A percentile compares a stretch with the other conserved stretches of the same genome.
phyloP scores from a whole-genome alignment of 2,797 vertebrate species.

The Periophthalmus magnuspinnatus region DNA sequence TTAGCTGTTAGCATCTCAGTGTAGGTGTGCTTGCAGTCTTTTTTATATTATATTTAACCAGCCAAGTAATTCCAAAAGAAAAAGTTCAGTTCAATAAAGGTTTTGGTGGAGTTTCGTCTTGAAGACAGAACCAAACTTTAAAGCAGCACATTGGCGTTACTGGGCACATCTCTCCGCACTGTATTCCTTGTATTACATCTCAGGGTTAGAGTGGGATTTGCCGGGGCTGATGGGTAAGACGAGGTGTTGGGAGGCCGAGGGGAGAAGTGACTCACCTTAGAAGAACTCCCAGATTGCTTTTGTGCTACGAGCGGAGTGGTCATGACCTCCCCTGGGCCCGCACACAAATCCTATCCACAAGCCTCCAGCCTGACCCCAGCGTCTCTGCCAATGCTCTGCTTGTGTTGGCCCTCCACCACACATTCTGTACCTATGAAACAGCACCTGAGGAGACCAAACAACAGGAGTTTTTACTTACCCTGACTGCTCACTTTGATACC shows the following conservation, averaged over 20 bases:
- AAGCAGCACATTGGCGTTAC: not conserved
- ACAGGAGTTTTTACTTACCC: not conserved
- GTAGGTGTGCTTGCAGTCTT: no score
- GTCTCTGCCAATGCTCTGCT: constrained; percentile 2
- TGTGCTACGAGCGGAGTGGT: constrained; percentile 9
- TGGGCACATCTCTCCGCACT: not conserved
- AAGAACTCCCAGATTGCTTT: constrained; percentile 14
- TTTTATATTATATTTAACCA: not conserved
- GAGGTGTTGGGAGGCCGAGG: not conserved
- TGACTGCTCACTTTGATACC: not conserved
- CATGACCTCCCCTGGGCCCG: constrained; percentile 7
- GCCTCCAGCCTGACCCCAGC: not conserved
- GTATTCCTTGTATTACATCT: constrained; percentile 12
- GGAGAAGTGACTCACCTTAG: constrained; percentile 12
- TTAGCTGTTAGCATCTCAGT: not conserved
- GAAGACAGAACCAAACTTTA: constrained; percentile 2
- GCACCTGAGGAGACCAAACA: not conserved
- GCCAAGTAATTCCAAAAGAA: not conserved
- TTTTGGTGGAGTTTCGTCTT: not conserved
- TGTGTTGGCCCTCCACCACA: not conserved
- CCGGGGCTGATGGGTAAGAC: constrained; percentile 1
- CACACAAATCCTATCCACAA: constrained; percentile 4
- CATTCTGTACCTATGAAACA: constrained; percentile 1
- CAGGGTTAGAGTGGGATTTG: constrained; percentile 12
- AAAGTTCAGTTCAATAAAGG: not conserved